Evolutionary conservation across 1,140 invertebrate species (phyloP).

Genomic region (Cotesia vestalis): DNA sequence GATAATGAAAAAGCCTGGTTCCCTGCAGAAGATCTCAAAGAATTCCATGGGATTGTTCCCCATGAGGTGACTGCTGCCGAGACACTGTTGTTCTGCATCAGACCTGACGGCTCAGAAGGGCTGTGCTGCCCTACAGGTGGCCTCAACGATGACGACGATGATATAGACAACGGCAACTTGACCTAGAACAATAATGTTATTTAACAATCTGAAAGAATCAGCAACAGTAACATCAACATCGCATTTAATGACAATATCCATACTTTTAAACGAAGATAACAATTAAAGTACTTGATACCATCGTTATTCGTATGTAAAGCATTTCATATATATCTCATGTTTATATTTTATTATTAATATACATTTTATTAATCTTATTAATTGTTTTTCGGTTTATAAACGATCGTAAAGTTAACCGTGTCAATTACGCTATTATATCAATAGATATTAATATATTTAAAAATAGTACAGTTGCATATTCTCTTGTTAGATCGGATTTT

Average conservation of each 20-base stretch:
- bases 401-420: no score
- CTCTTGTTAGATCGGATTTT: no score
- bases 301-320: no score
- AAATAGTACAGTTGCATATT: no score
- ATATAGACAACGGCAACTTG: conserved; percentile 43
- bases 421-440: no score
- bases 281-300: no score
- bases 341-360: no score
- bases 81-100: conserved; percentile 83
- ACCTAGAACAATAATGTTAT: conserved; percentile 49
- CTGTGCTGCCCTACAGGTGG: conserved; percentile 81
- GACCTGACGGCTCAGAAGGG: conserved; percentile 82
- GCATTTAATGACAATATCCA: not conserved
- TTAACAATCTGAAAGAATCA: not conserved
- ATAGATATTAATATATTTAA: no score
- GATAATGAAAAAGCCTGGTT: conserved; percentile 93
- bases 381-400: no score
- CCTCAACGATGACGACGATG: conserved; percentile 70
- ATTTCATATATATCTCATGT: no score
- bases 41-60: conserved; percentile 85
- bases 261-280: not conserved
- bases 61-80: conserved; percentile 83
- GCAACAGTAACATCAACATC: not conserved
- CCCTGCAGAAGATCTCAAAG: conserved; percentile 84
- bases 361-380: no score